These are phyloP conservation scores for Lasiommata megera DNA, from an alignment of 2,888 invertebrate species.

Conservation along the genomic window DNA sequence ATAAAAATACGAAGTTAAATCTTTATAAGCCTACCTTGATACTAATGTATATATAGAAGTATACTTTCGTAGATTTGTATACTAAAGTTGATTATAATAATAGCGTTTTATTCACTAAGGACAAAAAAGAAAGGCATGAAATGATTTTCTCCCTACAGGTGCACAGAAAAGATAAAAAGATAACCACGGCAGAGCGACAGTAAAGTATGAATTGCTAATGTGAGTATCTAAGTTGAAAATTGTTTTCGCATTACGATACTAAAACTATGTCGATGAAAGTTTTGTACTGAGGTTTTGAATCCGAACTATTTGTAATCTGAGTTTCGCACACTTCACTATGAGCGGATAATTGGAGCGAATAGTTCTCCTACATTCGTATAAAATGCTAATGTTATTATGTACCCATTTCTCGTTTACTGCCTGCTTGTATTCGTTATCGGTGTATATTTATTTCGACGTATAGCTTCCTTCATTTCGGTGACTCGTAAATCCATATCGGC, in stretches of 20 bases:
- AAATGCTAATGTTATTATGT: not conserved
- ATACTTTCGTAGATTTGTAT: no score
- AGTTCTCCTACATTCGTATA: not conserved
- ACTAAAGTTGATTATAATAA: not conserved
- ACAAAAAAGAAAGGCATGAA: constrained; percentile 31
- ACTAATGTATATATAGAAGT: no score
- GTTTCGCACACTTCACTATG: not conserved
- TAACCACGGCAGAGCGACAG: constrained; percentile 56
- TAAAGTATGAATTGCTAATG: constrained; percentile 46
- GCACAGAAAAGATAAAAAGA: constrained; percentile 70
- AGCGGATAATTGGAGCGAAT: not conserved
- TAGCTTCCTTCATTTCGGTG: no score
- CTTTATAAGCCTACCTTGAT: no score
- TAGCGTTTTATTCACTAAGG: not conserved
- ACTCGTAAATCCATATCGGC: no score
- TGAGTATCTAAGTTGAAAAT: constrained; percentile 54
- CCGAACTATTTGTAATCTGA: not conserved
- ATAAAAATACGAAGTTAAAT: no score
- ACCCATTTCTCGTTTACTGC: no score
- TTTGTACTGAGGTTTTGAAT: not conserved
- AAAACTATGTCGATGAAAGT: not conserved
- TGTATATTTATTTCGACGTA: no score
- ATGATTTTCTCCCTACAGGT: constrained; percentile 63
- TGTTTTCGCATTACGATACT: constrained; percentile 13
- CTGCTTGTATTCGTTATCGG: no score